These are phyloP conservation scores for Betta splendens DNA, from an alignment of 2,797 vertebrate genomes.

Conservation along the genomic window DNA sequence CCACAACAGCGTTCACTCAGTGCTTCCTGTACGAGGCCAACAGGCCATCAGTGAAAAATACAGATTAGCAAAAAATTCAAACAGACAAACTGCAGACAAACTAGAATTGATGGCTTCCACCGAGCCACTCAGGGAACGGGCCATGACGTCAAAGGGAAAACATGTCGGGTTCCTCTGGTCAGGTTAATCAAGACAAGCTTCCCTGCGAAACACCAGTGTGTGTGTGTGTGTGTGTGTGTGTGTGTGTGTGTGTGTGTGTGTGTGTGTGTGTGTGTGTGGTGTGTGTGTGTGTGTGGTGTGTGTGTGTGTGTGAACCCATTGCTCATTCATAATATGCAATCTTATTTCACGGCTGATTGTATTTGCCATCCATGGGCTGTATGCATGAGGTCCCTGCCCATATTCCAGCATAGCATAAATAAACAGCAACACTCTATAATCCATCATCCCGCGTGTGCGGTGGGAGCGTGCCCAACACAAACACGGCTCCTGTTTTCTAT, in stretches of 20 bases:
- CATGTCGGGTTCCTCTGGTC: slow-evolving; percentile 64
- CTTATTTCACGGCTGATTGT: slow-evolving; percentile 78
- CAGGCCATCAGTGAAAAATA: slow-evolving; percentile 58
- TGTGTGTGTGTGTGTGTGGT: slow-evolving; percentile 42
- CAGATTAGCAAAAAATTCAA: slow-evolving; percentile 67
- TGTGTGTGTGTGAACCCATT: slow-evolving; percentile 63
- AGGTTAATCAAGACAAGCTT: slow-evolving; percentile 81
- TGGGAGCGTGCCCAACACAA: slow-evolving; percentile 77
- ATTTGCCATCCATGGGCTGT: slow-evolving; percentile 55
- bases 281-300: too few species aligned
- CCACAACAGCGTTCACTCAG: slow-evolving; percentile 54
- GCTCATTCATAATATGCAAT: slow-evolving; percentile 79
- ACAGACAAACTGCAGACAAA: slow-evolving; percentile 77
- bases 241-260: slow-evolving; percentile 41
- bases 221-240: slow-evolving; percentile 42
- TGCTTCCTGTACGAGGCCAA: slow-evolving; percentile 47
- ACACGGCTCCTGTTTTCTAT: slow-evolving; percentile 85
- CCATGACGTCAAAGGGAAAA: slow-evolving; percentile 79
- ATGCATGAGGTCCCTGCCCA: slow-evolving; percentile 64
- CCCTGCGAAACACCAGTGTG: slow-evolving; percentile 38
- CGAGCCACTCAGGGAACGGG: slow-evolving; percentile 57
- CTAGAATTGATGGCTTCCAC: slow-evolving; percentile 79
- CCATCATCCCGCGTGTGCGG: slow-evolving; percentile 77
- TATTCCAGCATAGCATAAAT: slow-evolving; percentile 77
- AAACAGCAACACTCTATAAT: slow-evolving; percentile 81